A percentile compares a stretch with the other conserved stretches of the same genome.
Evolutionary conservation across 2,113 vertebrate species (phyloP).

Genomic region (Serinus canaria): DNA sequence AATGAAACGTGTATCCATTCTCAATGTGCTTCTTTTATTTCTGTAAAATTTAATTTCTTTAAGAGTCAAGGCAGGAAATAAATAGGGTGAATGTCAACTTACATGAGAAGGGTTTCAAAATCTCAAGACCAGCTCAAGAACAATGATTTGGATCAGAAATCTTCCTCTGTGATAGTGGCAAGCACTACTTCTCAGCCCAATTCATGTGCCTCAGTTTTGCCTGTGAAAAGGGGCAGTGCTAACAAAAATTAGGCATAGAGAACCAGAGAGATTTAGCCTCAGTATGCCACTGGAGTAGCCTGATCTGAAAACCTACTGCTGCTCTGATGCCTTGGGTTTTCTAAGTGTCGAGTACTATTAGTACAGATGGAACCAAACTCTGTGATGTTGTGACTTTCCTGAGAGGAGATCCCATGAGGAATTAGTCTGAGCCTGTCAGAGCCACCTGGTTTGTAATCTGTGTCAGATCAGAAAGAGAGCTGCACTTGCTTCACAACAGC

Average conservation of each 20-base stretch:
- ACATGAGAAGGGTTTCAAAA: neutral
- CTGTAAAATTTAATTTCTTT: slow-evolving; percentile 60
- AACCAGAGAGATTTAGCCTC: neutral
- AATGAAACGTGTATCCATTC: slow-evolving; percentile 65
- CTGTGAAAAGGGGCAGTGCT: neutral
- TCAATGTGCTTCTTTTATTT: slow-evolving; percentile 64
- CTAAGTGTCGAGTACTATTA: neutral
- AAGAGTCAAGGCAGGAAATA: neutral
- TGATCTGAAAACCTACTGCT: neutral
- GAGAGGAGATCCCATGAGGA: neutral
- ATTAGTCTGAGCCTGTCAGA: neutral
- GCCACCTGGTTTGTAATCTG: neutral
- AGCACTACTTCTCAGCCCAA: neutral
- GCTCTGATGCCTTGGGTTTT: neutral
- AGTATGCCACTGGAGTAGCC: neutral
- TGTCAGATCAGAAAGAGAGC: neutral
- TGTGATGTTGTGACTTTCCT: neutral
- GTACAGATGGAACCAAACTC: neutral
- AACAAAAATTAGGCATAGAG: neutral
- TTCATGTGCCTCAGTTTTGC: neutral
- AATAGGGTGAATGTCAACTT: neutral
- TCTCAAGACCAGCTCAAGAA: neutral
- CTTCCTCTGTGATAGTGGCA: neutral
- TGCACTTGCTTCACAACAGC: neutral
- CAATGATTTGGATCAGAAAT: neutral